Evolutionary conservation across 2,888 invertebrate genomes (phyloP), one percentile per base, ranked within the genome.

Genomic region (Stenichneumon culpator): DNA sequence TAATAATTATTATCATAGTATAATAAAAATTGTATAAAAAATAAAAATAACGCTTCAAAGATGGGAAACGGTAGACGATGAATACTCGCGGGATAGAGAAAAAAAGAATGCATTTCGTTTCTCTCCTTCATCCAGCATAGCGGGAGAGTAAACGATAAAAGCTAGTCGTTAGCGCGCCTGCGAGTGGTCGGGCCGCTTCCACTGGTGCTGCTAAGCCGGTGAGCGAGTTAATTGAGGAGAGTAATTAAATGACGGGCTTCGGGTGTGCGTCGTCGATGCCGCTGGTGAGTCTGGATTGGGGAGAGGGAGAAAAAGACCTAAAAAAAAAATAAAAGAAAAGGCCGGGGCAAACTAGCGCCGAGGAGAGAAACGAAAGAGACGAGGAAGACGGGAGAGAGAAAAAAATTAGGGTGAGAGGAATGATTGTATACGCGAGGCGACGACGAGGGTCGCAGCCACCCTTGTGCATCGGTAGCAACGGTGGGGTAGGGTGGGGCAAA

Each of bases 241-340:
- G 63, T 77, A 78, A 84, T 84, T 84, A 67, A 84, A 84, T 82
- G 72, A 67, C 50, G 54, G 54, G 25, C 36, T 50, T 16, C 28
- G 74, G 54, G 57, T 57, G 81, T 54, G 50, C 63, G 60, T 47
- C 32, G 57, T 80, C 63, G 74, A 83, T 80, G 50, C 25, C 32
- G 22, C 25, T 22, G 52, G 39, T 32, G 75, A 7, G 5, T 57
- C 60, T 75, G n/a, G 75, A 57, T 25, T 28, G 63, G 44, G 22
- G n/a, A 4, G 75, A 65, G 22, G 16, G 22, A 47, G 16, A 47
- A 16, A 47, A 63, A 39, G 28, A 22, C 11, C n/a, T 39, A 57
- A 57, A 69, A 32, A 36, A 54, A 67, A 5, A 36, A 16, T 4
- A n/a, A 22, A 54, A 54, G 32, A 54, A 39, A 67, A 32, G 22